Evolutionary conservation across 2,888 invertebrate species (phyloP), one percentile per base, ranked within the genome.

Genomic region (Peribatodes rhomboidaria): DNA sequence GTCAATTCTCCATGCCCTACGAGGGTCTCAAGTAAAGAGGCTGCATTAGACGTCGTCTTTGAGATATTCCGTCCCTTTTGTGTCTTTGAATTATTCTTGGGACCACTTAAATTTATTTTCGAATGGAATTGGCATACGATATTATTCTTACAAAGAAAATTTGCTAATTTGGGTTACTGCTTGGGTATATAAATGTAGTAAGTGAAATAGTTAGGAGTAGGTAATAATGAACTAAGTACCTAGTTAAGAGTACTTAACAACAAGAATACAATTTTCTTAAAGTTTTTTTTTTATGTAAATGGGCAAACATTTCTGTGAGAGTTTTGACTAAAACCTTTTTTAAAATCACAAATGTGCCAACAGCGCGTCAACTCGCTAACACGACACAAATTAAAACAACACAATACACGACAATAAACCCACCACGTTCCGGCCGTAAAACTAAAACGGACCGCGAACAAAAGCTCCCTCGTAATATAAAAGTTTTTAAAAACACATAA

Each of bases 1-100:
- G 35, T 13, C 35, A 20, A 27, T 52, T 31, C 10, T 16, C 54
- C 27, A 41, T 10, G 42, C 3, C 8, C 20, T 46, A 22, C 2
- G 22, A 46, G 46, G 20, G 35, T 7, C 20, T 37, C 20, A 52
- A 49, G 33, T 13, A 20, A 18, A 61, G 59, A 56, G 61, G 71
- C 79, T 80, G 80, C 77, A 72, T 64, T 70, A 69, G 78, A 78
- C 78, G 71, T 42, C 71, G 68, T 69, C 68, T 75, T 77, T 78
- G 74, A 76, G 69, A 73, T 78, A 77, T 77, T 74, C 73, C 69
- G 68, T 64, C 59, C 66, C 65, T 71, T 78, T 76, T 79, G 77
- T 79, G 66, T 67, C 56, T 68, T 60, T 54, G 76, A n/a, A n/a
- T n/a, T n/a, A n/a, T 77, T 74, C 74, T 77, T 76, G 66, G 60